Conservation (phyloP, 2,888 invertebrate species). For the Coecobrya sp. region DNA sequence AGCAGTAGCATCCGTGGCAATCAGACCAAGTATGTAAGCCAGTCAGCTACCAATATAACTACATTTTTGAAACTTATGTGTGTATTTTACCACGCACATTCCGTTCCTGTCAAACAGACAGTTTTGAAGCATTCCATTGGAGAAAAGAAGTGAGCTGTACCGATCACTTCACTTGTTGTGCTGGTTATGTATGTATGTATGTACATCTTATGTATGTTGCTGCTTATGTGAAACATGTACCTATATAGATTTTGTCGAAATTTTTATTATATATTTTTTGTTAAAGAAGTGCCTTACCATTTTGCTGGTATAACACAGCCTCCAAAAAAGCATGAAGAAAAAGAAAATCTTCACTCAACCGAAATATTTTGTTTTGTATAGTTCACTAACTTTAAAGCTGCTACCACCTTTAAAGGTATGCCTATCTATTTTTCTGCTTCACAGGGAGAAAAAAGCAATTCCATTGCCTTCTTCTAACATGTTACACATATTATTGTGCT, state of each 20-base stretch:
- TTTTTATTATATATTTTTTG: too few relatives aligned
- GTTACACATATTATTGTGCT: too few relatives aligned
- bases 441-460: constrained; percentile 42
- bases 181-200: too few relatives aligned
- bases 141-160: constrained; percentile 49
- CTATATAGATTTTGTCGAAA: too few relatives aligned
- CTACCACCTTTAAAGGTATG: constrained; percentile 38
- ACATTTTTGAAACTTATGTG: background rate
- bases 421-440: constrained; percentile 46
- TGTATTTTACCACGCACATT: constrained; percentile 25
- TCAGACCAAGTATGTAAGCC: background rate
- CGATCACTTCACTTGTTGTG: constrained; percentile 70
- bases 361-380: constrained; percentile 71
- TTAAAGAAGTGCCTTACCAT: constrained; percentile 2
- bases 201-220: too few relatives aligned
- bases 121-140: constrained; percentile 73
- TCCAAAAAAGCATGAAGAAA: background rate
- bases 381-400: constrained; percentile 62
- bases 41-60: background rate
- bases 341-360: constrained; percentile 66
- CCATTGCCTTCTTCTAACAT: background rate
- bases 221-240: too few relatives aligned
- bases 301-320: background rate
- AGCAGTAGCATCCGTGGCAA: too few relatives aligned
- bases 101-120: constrained; percentile 68